Percentiles rank a stretch among this genome's conserved stretches.
Evolutionary conservation across 2,797 vertebrate genomes (phyloP).

Genomic region (Setipinna tenuifilis): DNA sequence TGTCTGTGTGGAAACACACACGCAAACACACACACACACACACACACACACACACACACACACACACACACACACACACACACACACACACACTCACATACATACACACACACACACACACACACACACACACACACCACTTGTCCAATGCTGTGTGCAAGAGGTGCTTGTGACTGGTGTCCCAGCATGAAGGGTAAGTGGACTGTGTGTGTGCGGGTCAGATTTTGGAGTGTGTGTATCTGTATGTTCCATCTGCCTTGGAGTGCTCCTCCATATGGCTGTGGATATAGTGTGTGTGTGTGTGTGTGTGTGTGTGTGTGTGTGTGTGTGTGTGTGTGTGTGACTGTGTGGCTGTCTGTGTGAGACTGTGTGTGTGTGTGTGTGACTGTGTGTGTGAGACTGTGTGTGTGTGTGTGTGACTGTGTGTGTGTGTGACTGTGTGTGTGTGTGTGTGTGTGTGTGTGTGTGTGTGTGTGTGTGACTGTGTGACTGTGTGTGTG

Average conservation of each 20-base stretch:
- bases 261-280: not conserved
- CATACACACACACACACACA: not conserved
- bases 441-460: not conserved
- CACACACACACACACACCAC: not conserved
- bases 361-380: slow-evolving; percentile 2
- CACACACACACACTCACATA: not conserved
- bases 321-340: slow-evolving; percentile 1
- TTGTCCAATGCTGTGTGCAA: not conserved
- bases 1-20: not conserved
- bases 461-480: not conserved
- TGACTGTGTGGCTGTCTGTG: not conserved
- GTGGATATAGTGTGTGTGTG: not conserved
- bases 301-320: not conserved
- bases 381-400: not conserved
- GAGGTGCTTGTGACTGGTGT: not conserved
- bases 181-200: slow-evolving; percentile 27
- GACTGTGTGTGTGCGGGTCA: not conserved
- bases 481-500: not conserved
- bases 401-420: not conserved
- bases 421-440: not conserved
- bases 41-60: not conserved
- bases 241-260: not conserved
- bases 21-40: not conserved
- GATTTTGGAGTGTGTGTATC: not conserved
- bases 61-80: not conserved